Base-by-base conservation (phyloP, 1,140 invertebrate genomes). In the Micrasema longulum region DNA sequence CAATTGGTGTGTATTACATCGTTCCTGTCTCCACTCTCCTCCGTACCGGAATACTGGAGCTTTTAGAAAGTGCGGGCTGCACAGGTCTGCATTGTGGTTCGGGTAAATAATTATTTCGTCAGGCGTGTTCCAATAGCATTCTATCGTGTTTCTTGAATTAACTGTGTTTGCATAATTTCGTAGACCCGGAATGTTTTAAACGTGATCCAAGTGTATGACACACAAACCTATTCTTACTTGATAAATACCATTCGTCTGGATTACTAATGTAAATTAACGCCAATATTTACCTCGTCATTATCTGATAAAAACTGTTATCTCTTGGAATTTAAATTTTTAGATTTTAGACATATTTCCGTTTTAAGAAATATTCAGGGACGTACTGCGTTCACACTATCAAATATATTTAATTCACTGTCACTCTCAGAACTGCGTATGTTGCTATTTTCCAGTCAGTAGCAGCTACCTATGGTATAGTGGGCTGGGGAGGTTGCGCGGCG, bases 51-150 rank as follows among this genome's bases (percentile, higher is more conserved):
- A 23, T 53, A 22, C 26, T 23, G 14, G 23, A 55, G 23, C 52
- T 31, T 55, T 55, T 55, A 55, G 52, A 55, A 55, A 55, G 52
- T 55, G 26, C 50, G 23, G 50, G 12, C 41, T n/a, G 41, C 41
- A 16, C 41, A 45, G 41, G 14, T 53, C 50, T 26, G 23, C 26
- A 55, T 55, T 11, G n/a, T 16, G 14, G 12, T 16, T 12, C 52
- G 35, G 52, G 22, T 7, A 45, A 31, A 31, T 31, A 31, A 55
- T 10, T 35, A 23, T 55, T 55, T 55, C 26, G 52, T 16, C 22
- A 55, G 18, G 12, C 23, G 11, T 53, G 26, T 31, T 45, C 41
- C 41, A 45, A n/a, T 45, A 45, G 12, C 41, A 45, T 38, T 7
- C 36, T 38, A 5, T 12, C n/a, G 26, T 31, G 26, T n/a, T 45